These are phyloP conservation scores for Sitophilus oryzae DNA, from an alignment of 1,140 invertebrate species.

Conservation along the genomic window DNA sequence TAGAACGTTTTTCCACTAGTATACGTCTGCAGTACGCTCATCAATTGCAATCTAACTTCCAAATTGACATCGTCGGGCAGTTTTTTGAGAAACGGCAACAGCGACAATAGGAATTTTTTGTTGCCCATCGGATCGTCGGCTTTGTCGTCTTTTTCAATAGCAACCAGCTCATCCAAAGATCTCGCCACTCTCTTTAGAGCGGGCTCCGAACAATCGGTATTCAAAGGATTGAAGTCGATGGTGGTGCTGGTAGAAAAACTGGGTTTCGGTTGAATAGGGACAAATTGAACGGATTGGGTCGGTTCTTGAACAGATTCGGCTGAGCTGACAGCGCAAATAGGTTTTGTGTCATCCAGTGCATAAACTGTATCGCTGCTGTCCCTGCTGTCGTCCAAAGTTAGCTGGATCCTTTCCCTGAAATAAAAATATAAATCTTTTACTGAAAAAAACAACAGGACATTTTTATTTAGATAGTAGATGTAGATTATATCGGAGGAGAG, in stretches of 20 bases:
- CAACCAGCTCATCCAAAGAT: slow-evolving; percentile 24
- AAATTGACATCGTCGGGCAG: slow-evolving; percentile 35
- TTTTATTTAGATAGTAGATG: no score
- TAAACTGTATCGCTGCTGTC: slow-evolving; percentile 12
- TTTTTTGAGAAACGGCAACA: slow-evolving; percentile 33
- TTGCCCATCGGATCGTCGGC: slow-evolving; percentile 32
- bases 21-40: slow-evolving; percentile 33
- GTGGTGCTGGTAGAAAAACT: slow-evolving; percentile 1
- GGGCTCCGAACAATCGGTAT: neutral
- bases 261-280: slow-evolving; percentile 21
- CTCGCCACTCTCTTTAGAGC: slow-evolving; percentile 15
- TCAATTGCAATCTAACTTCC: slow-evolving; percentile 33
- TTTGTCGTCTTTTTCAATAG: slow-evolving; percentile 27
- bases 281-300: slow-evolving; percentile 14
- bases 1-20: slow-evolving; percentile 12
- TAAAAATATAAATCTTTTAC: neutral
- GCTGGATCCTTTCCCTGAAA: neutral
- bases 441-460: no score
- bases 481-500: no score
- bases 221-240: slow-evolving; percentile 6
- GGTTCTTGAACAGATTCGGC: neutral
- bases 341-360: slow-evolving; percentile 6
- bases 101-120: slow-evolving; percentile 31
- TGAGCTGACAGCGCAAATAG: neutral
- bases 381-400: neutral